A percentile compares a stretch with the other conserved stretches of the same genome.
Evolutionary conservation across 2,113 vertebrate genomes (phyloP).

Genomic region (Pseudopipra pipra): DNA sequence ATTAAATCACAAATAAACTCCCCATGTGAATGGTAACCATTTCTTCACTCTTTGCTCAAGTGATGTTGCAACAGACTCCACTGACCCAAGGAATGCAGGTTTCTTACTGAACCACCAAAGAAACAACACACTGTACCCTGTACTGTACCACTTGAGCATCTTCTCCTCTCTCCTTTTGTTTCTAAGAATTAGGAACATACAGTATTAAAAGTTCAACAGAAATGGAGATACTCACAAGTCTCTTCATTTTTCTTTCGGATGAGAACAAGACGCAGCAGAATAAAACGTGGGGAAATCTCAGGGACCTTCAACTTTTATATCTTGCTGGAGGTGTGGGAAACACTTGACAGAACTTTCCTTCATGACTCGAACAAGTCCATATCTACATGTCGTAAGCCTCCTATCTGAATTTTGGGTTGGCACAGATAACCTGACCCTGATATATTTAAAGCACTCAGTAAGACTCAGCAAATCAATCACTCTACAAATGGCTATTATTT

Average conservation of each 20-base stretch:
- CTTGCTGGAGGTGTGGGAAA: constrained; percentile 50
- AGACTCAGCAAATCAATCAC: constrained; percentile 51
- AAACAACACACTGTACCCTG: background rate
- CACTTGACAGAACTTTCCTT: constrained; percentile 22
- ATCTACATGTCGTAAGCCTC: constrained; percentile 61
- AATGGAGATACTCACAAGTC: constrained; percentile 69
- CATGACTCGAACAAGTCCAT: background rate
- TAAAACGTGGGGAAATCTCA: background rate
- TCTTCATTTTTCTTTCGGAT: constrained; percentile 65
- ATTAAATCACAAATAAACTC: background rate
- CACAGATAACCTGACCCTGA: constrained; percentile 12
- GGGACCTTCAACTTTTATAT: constrained; percentile 67
- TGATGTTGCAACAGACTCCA: background rate
- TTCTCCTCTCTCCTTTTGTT: background rate
- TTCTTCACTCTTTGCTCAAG: background rate
- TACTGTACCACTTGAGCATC: background rate
- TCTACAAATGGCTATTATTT: constrained; percentile 57
- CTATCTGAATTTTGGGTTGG: constrained; percentile 64
- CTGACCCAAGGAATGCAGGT: background rate
- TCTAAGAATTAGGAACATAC: background rate
- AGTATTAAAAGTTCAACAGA: background rate
- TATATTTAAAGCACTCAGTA: constrained; percentile 31
- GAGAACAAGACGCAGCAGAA: constrained; percentile 4
- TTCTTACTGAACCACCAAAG: background rate
- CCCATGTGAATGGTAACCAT: background rate